Percentiles rank a stretch among this genome's conserved stretches.
phyloP scores from a whole-genome alignment of 2,888 invertebrate species.

The Rhorus exstirpatorius region DNA sequence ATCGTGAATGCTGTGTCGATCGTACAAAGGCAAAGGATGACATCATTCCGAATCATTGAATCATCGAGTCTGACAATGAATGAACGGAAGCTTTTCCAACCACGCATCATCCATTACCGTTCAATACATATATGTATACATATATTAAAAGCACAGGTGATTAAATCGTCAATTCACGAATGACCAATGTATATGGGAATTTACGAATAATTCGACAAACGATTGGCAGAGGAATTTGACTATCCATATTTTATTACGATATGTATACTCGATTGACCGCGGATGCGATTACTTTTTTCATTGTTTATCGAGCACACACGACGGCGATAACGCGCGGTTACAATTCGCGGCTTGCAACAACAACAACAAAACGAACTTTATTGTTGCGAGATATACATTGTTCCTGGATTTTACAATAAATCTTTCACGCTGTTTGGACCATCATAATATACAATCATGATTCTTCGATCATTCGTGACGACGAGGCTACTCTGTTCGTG shows the following conservation, averaged over 20 bases:
- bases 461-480: no score
- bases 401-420: no score
- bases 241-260: neutral
- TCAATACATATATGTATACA: neutral
- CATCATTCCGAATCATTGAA: slow-evolving; percentile 47
- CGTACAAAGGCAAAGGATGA: slow-evolving; percentile 40
- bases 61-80: slow-evolving; percentile 37
- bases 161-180: neutral
- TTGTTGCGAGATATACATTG: no score
- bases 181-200: neutral
- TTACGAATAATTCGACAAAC: neutral
- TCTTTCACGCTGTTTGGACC: no score
- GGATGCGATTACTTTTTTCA: neutral
- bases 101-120: neutral
- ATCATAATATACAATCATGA: no score
- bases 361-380: neutral
- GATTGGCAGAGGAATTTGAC: neutral
- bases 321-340: no score
- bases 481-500: neutral
- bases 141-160: neutral
- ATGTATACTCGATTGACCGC: neutral
- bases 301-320: no score
- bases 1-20: slow-evolving; percentile 5
- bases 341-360: no score
- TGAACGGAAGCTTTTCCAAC: slow-evolving; percentile 3